Percentiles rank a stretch among this genome's conserved stretches.
These are phyloP conservation scores for Macrophya annulata DNA, from an alignment of 2,888 invertebrate genomes.

Conservation along the genomic window DNA sequence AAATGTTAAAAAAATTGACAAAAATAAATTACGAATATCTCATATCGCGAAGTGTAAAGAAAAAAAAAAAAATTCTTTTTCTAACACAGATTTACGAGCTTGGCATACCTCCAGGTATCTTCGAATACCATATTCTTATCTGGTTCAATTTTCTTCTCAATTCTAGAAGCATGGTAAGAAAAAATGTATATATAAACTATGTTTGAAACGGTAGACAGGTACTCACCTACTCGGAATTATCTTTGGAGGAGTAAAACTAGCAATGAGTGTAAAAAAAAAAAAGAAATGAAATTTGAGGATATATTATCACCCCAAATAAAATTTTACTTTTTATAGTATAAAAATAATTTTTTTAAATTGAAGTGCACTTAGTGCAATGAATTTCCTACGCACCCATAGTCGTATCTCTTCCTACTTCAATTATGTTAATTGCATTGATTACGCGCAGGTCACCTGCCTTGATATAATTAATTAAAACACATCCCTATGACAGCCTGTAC, in stretches of 20 bases:
- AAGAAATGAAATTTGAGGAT: neutral
- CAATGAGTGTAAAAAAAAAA: neutral
- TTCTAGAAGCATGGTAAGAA: constrained; percentile 75
- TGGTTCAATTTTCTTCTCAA: constrained; percentile 82
- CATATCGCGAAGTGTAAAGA: neutral
- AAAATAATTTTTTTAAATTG: neutral
- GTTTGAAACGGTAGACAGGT: neutral
- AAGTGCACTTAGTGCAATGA: constrained; percentile 16
- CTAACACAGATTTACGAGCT: neutral
- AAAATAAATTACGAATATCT: neutral
- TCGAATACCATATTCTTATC: constrained; percentile 80
- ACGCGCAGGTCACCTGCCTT: constrained; percentile 42
- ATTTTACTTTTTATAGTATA: neutral
- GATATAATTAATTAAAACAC: constrained; percentile 41
- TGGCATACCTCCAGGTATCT: constrained; percentile 29
- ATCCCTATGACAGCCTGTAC: neutral
- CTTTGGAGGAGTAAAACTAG: neutral
- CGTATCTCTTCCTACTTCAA: neutral
- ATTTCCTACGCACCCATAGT: neutral
- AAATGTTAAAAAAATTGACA: too few species aligned
- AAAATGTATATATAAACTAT: neutral
- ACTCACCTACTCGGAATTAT: neutral
- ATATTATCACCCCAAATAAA: neutral
- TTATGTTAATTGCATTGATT: constrained; percentile 41
- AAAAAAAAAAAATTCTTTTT: constrained; percentile 6